Percentiles rank a stretch among this genome's conserved stretches.
These are phyloP conservation scores for Parascotia fuliginaria DNA, from an alignment of 2,888 invertebrate genomes.

Conservation along the genomic window DNA sequence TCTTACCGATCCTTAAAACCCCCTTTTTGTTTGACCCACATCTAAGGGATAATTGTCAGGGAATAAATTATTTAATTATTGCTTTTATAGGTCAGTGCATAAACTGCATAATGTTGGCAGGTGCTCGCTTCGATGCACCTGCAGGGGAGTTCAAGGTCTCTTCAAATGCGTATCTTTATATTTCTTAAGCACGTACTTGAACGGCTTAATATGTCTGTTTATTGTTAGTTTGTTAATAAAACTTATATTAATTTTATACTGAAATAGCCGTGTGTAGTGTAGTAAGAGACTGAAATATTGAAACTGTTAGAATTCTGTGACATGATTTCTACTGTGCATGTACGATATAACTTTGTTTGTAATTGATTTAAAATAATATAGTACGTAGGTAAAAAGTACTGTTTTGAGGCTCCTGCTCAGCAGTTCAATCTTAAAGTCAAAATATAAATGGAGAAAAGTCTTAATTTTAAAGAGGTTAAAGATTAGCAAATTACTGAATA, in stretches of 20 bases:
- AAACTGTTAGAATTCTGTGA: not conserved
- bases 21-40: slow-evolving; percentile 81
- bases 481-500: too few species aligned
- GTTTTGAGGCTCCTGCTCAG: too few species aligned
- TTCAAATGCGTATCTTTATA: slow-evolving; percentile 47
- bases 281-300: not conserved
- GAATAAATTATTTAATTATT: slow-evolving; percentile 82
- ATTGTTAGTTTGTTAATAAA: slow-evolving; percentile 11
- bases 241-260: slow-evolving; percentile 11
- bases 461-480: too few species aligned
- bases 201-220: slow-evolving; percentile 12
- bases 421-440: too few species aligned
- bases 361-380: too few species aligned
- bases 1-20: slow-evolving; percentile 52
- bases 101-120: slow-evolving; percentile 77
- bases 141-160: slow-evolving; percentile 76
- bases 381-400: too few species aligned
- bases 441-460: too few species aligned
- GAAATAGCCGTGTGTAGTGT: slow-evolving; percentile 10
- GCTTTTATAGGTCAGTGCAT: slow-evolving; percentile 83
- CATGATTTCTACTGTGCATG: not conserved
- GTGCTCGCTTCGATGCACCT: slow-evolving; percentile 75
- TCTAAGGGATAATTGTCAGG: slow-evolving; percentile 74
- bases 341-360: not conserved
- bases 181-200: slow-evolving; percentile 9